phyloP scores from a whole-genome alignment of 2,888 invertebrate genomes.

The Caenorhabditis parvicauda region DNA sequence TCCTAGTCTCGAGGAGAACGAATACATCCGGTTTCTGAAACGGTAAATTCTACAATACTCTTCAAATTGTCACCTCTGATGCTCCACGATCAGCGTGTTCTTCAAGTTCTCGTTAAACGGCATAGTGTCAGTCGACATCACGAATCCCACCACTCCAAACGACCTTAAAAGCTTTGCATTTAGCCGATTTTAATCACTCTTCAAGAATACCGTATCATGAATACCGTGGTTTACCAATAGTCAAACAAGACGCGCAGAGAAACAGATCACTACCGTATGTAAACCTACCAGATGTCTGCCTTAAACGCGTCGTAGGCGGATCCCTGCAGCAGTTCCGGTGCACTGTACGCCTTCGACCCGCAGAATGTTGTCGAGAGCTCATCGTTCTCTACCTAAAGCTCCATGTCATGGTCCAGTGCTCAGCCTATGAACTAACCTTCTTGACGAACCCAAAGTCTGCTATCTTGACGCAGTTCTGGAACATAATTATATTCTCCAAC shows the following conservation, averaged over 20 bases:
- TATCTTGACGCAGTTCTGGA: constrained; percentile 63
- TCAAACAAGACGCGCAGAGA: neutral
- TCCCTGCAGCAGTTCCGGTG: constrained; percentile 64
- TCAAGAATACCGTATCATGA: neutral
- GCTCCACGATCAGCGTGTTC: constrained; percentile 41
- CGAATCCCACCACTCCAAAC: constrained; percentile 66
- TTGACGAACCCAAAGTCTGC: constrained; percentile 66
- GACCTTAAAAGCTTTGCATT: no score
- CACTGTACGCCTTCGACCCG: constrained; percentile 66
- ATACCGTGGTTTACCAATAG: neutral
- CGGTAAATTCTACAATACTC: neutral
- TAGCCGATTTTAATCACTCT: neutral
- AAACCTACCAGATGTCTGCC: constrained; percentile 64
- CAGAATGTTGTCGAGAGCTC: constrained; percentile 65
- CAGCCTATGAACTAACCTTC: constrained; percentile 16
- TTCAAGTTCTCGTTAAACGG: constrained; percentile 66
- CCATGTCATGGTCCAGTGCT: neutral
- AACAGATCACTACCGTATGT: neutral
- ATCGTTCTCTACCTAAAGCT: neutral
- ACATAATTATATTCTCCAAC: constrained; percentile 67
- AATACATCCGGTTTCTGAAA: constrained; percentile 24
- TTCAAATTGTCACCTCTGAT: constrained; percentile 37
- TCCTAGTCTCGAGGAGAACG: constrained; percentile 16
- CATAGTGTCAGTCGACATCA: constrained; percentile 66
- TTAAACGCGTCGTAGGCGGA: constrained; percentile 65